Evolutionary conservation across 2,888 invertebrate genomes (phyloP).

Genomic region (Malthinus flaveolus): DNA sequence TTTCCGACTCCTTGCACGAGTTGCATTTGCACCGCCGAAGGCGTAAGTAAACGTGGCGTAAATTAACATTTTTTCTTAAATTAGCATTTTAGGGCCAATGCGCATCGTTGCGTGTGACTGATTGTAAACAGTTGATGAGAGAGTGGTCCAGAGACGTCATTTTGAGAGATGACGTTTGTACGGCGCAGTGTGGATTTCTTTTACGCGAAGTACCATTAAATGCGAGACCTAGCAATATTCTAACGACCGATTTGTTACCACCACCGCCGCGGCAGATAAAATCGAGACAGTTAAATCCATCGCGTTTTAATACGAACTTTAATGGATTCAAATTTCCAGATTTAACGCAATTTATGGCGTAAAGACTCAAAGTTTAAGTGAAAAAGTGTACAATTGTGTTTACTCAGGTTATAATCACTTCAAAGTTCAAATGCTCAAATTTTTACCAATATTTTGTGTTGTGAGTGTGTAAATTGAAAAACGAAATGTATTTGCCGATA

Average conservation of each 20-base stretch:
- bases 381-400: constrained; percentile 1
- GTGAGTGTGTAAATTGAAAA: too few relatives aligned
- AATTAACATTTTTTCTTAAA: constrained; percentile 7
- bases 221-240: constrained; percentile 29
- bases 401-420: neutral
- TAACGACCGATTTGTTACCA: constrained; percentile 44
- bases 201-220: constrained; percentile 50
- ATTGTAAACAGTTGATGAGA: constrained; percentile 79
- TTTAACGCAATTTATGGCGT: constrained; percentile 63
- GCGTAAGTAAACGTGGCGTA: constrained; percentile 63
- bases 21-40: constrained; percentile 83
- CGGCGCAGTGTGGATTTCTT: constrained; percentile 84
- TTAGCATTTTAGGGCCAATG: constrained; percentile 74
- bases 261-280: constrained; percentile 48
- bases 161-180: constrained; percentile 83
- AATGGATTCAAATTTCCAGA: constrained; percentile 77
- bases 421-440: too few relatives aligned
- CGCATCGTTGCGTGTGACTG: constrained; percentile 83
- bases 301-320: constrained; percentile 57
- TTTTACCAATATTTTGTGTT: too few relatives aligned
- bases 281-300: constrained; percentile 34
- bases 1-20: constrained; percentile 91
- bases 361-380: neutral
- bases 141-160: constrained; percentile 85
- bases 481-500: too few relatives aligned